phyloP scores from a whole-genome alignment of 1,140 invertebrate genomes.

The Drosophila triauraria region DNA sequence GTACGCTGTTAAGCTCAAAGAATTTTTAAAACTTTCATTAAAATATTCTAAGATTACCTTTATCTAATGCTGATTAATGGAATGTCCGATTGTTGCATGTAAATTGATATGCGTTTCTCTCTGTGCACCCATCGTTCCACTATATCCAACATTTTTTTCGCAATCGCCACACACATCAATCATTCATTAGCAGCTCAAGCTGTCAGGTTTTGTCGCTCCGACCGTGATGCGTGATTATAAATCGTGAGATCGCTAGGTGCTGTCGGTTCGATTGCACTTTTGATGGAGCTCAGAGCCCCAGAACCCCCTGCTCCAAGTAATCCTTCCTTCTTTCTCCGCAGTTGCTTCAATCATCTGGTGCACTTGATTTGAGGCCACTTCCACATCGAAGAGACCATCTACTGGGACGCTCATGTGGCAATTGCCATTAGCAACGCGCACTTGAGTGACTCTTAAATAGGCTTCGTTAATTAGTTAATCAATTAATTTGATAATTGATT shows the following conservation, averaged over 20 bases:
- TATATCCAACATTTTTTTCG: constrained; percentile 15
- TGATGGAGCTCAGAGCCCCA: constrained; percentile 39
- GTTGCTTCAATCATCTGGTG: constrained; percentile 39
- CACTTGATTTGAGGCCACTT: constrained; percentile 52
- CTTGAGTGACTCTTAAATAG: constrained; percentile 56
- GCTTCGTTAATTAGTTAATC: constrained; percentile 74
- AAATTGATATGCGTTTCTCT: neutral
- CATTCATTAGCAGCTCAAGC: constrained; percentile 82
- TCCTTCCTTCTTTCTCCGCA: constrained; percentile 21
- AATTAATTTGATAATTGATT: constrained; percentile 75
- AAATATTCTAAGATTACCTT: too few species aligned
- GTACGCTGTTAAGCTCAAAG: too few species aligned
- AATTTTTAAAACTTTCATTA: too few species aligned
- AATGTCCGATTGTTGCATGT: too few species aligned
- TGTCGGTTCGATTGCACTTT: constrained; percentile 39
- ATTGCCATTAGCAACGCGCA: constrained; percentile 44
- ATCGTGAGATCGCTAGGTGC: constrained; percentile 46
- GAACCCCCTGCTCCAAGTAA: neutral
- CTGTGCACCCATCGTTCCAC: neutral
- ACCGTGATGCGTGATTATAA: constrained; percentile 62
- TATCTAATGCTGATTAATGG: too few species aligned
- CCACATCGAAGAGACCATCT: constrained; percentile 19
- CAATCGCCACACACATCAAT: constrained; percentile 72
- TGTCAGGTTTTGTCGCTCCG: constrained; percentile 69
- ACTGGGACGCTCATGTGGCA: constrained; percentile 24